A percentile compares a stretch with the other conserved stretches of the same genome.
Evolutionary conservation across 2,113 vertebrate genomes (phyloP).

Genomic region (Ascaphus truei): DNA sequence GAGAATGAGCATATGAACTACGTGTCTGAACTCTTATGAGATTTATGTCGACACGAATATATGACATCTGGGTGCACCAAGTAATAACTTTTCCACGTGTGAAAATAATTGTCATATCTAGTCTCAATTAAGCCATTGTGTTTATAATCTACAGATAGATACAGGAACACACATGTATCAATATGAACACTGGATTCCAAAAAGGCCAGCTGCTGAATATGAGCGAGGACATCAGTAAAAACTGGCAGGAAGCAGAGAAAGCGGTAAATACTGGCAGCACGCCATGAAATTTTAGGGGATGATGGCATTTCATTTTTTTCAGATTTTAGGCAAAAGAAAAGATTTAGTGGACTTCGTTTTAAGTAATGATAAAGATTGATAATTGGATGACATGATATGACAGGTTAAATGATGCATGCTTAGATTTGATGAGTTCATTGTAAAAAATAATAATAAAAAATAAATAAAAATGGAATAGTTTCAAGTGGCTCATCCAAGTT

Average conservation of each 20-base stretch:
- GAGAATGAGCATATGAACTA: constrained; percentile 25
- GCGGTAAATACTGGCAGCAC: neutral
- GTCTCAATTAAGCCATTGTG: constrained; percentile 36
- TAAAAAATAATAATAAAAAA: neutral
- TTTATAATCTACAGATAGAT: constrained; percentile 34
- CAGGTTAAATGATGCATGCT: neutral
- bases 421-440: neutral
- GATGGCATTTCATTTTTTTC: neutral
- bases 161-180: constrained; percentile 33
- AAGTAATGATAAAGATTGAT: neutral
- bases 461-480: neutral
- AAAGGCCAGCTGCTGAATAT: constrained; percentile 29
- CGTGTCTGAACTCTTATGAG: neutral
- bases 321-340: neutral
- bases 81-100: constrained; percentile 33
- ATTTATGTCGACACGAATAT: constrained; percentile 25
- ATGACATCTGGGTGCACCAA: constrained; percentile 34
- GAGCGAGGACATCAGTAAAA: too few relatives aligned
- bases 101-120: constrained; percentile 35
- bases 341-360: neutral
- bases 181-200: constrained; percentile 15
- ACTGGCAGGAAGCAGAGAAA: constrained; percentile 7
- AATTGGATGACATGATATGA: neutral
- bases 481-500: constrained; percentile 25
- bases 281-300: neutral